Evolutionary conservation across 2,888 invertebrate genomes (phyloP), one percentile per base, ranked within the genome.

Genomic region (Choristoneura rosaceana): DNA sequence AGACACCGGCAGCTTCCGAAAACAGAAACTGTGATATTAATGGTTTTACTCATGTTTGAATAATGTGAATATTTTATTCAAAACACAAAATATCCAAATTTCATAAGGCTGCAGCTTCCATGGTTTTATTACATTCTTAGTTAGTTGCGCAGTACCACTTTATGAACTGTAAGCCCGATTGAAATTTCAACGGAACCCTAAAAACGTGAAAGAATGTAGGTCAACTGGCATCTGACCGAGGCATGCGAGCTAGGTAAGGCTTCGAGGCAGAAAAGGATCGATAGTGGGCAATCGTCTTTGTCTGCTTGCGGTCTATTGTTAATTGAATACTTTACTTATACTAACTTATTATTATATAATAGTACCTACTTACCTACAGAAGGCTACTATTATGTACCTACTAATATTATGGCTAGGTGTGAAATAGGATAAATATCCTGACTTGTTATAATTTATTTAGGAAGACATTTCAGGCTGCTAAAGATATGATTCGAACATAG

Each of bases 201-300:
- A 71, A 66, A 58, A 50, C 50, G 59, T 52, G 73, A 60, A 73
- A 60, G 69, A 76, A 83, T 80, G 74, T 81, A 79, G 82, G 83
- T 75, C 74, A 74, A 74, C 55, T 69, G 71, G 69, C 69, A 69
- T 70, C 75, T 73, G 69, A 69, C 73, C 69, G 73, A 68, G 68
- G 63, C 60, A 71, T 67, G 65, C 70, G 38, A 65, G 70, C 65
- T 70, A 70, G 67, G 66, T 70, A 66, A 63, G 63, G 62, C 62
- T 67, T 55, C 55, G 63, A 58, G 63, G 43, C 43, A 58, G 66
- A 68, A 50, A 64, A 41, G 60, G 68, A 64, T 69, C 68, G 69
- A 73, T 73, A 73, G 63, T 34, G 47, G 33, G 17, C 58, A 70
- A 58, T 64, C 33, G 25, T 59, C 64, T 69, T 73, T 69, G 64